Evolutionary conservation across 2,797 vertebrate species (phyloP), one percentile per base, ranked within the genome.

Genomic region (Cynopterus sphinx): DNA sequence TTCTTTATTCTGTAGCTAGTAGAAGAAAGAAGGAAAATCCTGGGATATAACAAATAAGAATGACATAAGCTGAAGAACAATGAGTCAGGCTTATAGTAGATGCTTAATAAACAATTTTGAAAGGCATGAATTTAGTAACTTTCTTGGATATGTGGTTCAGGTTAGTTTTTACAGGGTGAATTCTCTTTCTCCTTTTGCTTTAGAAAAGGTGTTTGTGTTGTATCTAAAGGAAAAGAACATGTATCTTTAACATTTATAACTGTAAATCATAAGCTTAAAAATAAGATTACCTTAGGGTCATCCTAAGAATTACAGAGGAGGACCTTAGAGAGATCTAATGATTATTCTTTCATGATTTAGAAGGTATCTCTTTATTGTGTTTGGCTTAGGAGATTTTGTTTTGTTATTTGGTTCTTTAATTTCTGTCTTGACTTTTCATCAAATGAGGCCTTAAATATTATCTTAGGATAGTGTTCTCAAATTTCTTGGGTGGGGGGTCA

Each of bases 321-420:
- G 16, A 39, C 57, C 36, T 36, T 24, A 13, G 33, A 57, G 68
- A 92, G 55, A 73, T 8, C 39, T 46, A 39, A 73, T 55, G 13
- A 31, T 33, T 51, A 3, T 59, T 78, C 17, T 61, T 61, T 39
- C 46, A 19, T 68, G 49, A 49, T 67, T 87, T 61, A 46, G 26
- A 85, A 77, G 51, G 28, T 28, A 2, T 33, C 65, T 43, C 46
- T 55, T 65, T 57, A 19, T 19, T 70, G 43, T 77, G 22, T 92
- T 49, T 68, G 73, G 41, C 46, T 33, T 73, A 71, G 61, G 39
- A 26, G 36, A n/a, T 92, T 78, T 89, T 65, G 43, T 87, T 96
- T 88, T 73, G 31, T 79, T 70, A 59, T 46, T 95, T 91, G 74
- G 67, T 79, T 22, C 49, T 94, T 91, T 74, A 65, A 59, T 90